phyloP scores from a whole-genome alignment of 2,797 vertebrate genomes.

The Carcharodon carcharias region DNA sequence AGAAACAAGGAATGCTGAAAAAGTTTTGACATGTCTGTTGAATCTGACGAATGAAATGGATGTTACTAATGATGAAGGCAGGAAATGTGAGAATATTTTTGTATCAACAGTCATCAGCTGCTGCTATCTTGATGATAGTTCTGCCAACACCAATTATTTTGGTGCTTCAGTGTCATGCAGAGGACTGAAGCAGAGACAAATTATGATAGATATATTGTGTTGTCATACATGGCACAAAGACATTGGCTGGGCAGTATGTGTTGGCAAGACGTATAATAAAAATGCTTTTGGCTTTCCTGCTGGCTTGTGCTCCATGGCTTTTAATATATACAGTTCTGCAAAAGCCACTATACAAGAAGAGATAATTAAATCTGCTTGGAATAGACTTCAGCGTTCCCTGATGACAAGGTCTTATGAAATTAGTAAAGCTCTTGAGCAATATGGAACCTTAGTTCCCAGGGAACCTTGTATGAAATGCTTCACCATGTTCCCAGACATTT shows the following conservation, averaged over 20 bases:
- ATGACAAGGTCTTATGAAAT: background rate
- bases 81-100: background rate
- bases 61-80: too few relatives aligned
- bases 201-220: background rate
- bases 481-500: background rate
- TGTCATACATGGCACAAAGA: background rate
- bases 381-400: fast-evolving
- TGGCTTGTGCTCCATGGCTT: background rate
- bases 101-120: background rate
- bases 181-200: background rate
- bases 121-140: background rate
- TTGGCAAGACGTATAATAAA: background rate
- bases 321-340: background rate
- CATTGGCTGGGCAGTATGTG: background rate
- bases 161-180: conserved; percentile 4
- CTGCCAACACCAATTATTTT: background rate
- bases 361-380: background rate
- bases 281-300: background rate
- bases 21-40: background rate
- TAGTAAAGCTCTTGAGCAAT: too few relatives aligned
- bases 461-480: background rate
- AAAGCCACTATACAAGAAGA: background rate
- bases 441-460: background rate
- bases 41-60: background rate
- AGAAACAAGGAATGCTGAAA: background rate